Evolutionary conservation across 1,140 invertebrate species (phyloP).

Genomic region (Triops cancriformis): DNA sequence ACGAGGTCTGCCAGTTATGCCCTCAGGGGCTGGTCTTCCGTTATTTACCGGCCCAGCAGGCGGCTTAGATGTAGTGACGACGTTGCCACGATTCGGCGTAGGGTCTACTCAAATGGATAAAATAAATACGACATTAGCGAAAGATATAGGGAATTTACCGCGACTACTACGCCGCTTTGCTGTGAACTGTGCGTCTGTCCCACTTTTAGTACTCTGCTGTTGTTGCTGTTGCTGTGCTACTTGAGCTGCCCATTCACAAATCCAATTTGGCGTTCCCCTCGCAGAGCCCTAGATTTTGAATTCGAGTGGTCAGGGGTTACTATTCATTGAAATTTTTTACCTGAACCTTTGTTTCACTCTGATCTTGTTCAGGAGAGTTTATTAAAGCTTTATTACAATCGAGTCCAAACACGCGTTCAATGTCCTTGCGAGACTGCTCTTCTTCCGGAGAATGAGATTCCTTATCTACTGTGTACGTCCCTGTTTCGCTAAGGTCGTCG

Average conservation of each 20-base stretch:
- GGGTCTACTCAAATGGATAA: slow-evolving; percentile 10
- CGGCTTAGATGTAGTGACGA: slow-evolving; percentile 28
- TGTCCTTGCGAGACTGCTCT: slow-evolving; percentile 74
- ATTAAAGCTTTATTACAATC: slow-evolving; percentile 35
- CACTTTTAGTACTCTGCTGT: slow-evolving; percentile 7
- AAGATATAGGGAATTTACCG: background rate
- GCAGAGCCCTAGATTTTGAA: background rate
- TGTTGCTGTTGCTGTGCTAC: slow-evolving; percentile 39
- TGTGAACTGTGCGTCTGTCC: background rate
- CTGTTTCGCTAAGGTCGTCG: slow-evolving; percentile 67
- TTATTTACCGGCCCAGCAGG: slow-evolving; percentile 29
- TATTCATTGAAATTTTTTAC: background rate
- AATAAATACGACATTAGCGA: background rate
- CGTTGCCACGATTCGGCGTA: background rate
- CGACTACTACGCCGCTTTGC: slow-evolving; percentile 15
- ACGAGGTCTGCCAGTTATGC: background rate
- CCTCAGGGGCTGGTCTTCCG: slow-evolving; percentile 27
- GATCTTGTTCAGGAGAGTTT: slow-evolving; percentile 29
- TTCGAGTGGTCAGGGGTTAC: background rate
- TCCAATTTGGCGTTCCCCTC: slow-evolving; percentile 42
- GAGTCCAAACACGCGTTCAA: slow-evolving; percentile 65
- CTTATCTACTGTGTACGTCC: slow-evolving; percentile 79
- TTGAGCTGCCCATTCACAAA: slow-evolving; percentile 49
- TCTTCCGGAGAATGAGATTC: slow-evolving; percentile 68
- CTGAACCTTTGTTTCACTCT: slow-evolving; percentile 26